Conservation (phyloP, 2,888 invertebrate genomes). For the Bombylius discolor region DNA sequence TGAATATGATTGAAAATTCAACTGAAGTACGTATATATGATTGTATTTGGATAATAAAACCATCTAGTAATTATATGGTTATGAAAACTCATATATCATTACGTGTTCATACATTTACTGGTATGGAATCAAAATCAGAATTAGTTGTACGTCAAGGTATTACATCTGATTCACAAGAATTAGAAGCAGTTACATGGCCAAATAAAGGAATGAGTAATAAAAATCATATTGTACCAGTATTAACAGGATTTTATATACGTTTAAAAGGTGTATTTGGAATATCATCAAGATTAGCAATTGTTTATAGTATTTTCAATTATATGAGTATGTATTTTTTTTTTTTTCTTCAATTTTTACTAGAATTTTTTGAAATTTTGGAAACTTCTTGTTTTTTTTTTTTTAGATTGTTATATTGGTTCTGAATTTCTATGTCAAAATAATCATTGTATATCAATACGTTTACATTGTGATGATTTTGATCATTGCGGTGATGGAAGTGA, state of each 20-base stretch:
- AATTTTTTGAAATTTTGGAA: neutral
- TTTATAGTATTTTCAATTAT: conserved; percentile 57
- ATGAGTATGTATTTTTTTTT: conserved; percentile 39
- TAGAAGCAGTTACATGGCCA: conserved; percentile 47
- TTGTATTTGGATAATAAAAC: conserved; percentile 59
- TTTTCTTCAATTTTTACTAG: neutral
- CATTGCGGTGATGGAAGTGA: conserved; percentile 64
- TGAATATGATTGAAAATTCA: conserved; percentile 52
- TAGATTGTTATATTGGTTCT: conserved; percentile 52
- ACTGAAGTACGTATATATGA: conserved; percentile 47
- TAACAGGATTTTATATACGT: conserved; percentile 55
- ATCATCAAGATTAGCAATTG: conserved; percentile 50
- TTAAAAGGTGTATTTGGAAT: conserved; percentile 50
- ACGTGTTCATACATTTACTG: conserved; percentile 44
- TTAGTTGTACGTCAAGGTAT: conserved; percentile 52
- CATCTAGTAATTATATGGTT: conserved; percentile 48
- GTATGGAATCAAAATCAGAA: conserved; percentile 49
- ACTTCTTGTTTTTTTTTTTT: conserved; percentile 6
- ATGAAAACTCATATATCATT: conserved; percentile 54
- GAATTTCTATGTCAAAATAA: conserved; percentile 60
- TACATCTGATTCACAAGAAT: conserved; percentile 46
- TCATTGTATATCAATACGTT: conserved; percentile 51
- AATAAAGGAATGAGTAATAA: conserved; percentile 35
- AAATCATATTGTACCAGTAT: conserved; percentile 48
- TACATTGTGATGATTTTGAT: conserved; percentile 63